Evolutionary conservation across 2,888 invertebrate genomes (phyloP).

Genomic region (Chrysodeixis includens): DNA sequence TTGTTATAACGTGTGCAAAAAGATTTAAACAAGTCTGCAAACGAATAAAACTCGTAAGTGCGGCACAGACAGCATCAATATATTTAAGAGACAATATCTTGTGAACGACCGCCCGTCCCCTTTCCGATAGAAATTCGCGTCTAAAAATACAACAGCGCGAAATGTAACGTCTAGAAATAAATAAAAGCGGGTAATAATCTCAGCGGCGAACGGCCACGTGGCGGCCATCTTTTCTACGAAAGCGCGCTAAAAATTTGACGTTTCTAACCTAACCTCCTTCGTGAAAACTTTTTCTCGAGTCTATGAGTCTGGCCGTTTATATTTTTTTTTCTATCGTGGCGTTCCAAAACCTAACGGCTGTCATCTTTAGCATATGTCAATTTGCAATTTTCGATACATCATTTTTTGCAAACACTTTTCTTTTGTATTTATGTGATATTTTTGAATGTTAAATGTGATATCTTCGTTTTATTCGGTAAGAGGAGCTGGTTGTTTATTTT

Average conservation of each 20-base stretch:
- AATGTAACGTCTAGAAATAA: constrained; percentile 81
- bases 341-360: constrained; percentile 50
- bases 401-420: constrained; percentile 57
- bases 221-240: constrained; percentile 60
- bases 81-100: constrained; percentile 64
- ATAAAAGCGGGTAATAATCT: constrained; percentile 70
- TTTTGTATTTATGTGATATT: constrained; percentile 54
- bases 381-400: constrained; percentile 54
- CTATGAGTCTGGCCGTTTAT: constrained; percentile 56
- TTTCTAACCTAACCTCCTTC: constrained; percentile 40
- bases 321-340: constrained; percentile 26
- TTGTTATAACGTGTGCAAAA: background rate
- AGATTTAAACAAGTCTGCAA: background rate
- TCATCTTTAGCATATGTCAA: constrained; percentile 52
- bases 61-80: constrained; percentile 40
- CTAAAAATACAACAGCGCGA: constrained; percentile 74
- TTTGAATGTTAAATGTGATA: constrained; percentile 58
- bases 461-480: constrained; percentile 55
- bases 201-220: constrained; percentile 67
- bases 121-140: constrained; percentile 64
- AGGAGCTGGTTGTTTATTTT: constrained; percentile 55
- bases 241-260: constrained; percentile 60
- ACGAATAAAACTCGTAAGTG: constrained; percentile 8
- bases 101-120: constrained; percentile 62
- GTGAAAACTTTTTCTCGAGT: constrained; percentile 31